Conservation (phyloP, 2,888 invertebrate species). For the Xylota sylvarum region DNA sequence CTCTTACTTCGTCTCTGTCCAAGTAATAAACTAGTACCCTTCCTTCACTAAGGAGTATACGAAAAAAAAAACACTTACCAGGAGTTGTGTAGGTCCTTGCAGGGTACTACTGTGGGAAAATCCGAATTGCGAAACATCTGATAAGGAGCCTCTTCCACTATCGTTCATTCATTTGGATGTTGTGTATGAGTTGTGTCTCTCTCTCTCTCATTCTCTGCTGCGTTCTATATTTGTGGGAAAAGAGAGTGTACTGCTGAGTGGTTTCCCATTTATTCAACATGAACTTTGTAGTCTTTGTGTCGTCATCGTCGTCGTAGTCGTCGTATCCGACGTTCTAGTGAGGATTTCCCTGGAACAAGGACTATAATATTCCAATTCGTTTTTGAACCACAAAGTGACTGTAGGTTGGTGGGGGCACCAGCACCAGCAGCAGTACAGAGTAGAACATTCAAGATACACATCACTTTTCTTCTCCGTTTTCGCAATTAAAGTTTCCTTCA, state of each 20-base stretch:
- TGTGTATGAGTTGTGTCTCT: slow-evolving; percentile 20
- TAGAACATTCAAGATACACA: slow-evolving; percentile 57
- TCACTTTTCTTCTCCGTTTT: slow-evolving; percentile 55
- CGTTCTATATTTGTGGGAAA: neutral
- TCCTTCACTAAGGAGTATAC: neutral
- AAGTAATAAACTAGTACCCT: slow-evolving; percentile 47
- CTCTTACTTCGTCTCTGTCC: neutral
- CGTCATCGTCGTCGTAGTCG: slow-evolving; percentile 20
- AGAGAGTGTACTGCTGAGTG: slow-evolving; percentile 33
- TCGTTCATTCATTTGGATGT: slow-evolving; percentile 49
- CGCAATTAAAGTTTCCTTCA: slow-evolving; percentile 72
- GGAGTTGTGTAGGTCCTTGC: neutral
- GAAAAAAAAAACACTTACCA: neutral
- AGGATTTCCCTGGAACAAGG: slow-evolving; percentile 36
- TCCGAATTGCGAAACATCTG: slow-evolving; percentile 66
- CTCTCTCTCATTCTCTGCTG: neutral
- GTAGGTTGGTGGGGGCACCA: slow-evolving; percentile 1
- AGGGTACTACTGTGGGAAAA: slow-evolving; percentile 59
- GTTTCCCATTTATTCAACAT: slow-evolving; percentile 66
- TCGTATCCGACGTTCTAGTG: slow-evolving; percentile 11
- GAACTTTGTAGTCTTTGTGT: slow-evolving; percentile 56
- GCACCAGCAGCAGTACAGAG: slow-evolving; percentile 15
- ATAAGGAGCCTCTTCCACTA: slow-evolving; percentile 51
- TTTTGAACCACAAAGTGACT: slow-evolving; percentile 53
- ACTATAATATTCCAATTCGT: slow-evolving; percentile 61